These are phyloP conservation scores for Pseudorasbora parva DNA, from an alignment of 2,113 vertebrate genomes.

Conservation along the genomic window DNA sequence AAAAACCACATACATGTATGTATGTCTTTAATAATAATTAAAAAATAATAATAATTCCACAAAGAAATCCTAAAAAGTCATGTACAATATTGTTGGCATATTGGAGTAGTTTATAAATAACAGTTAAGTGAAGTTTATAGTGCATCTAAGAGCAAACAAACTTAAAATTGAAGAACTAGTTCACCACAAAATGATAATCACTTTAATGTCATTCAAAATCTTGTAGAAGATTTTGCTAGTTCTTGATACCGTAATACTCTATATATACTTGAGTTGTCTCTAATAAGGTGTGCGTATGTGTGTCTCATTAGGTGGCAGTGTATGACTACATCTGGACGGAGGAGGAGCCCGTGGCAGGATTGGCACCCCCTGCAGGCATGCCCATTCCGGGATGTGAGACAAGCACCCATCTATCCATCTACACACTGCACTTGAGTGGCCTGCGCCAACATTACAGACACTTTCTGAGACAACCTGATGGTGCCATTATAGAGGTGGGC, in stretches of 20 bases:
- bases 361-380: constrained; percentile 62
- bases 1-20: not conserved
- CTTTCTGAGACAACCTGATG: constrained; percentile 86
- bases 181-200: no score
- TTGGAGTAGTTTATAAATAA: no score
- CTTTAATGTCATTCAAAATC: no score
- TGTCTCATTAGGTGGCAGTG: constrained; percentile 88
- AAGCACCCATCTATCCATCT: constrained; percentile 80
- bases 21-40: not conserved
- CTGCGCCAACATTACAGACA: constrained; percentile 81
- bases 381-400: constrained; percentile 59
- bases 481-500: constrained; percentile 88
- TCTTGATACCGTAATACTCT: not conserved
- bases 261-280: not conserved
- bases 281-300: constrained; percentile 38
- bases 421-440: constrained; percentile 83
- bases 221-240: no score
- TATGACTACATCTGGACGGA: constrained; percentile 87
- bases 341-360: constrained; percentile 70
- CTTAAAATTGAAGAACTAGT: no score
- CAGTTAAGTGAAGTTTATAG: no score
- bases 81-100: no score
- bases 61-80: no score
- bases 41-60: not conserved
- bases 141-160: no score